A percentile compares a stretch with the other conserved stretches of the same genome.
Conservation (phyloP, 2,113 vertebrate species). For the Megaleporinus macrocephalus region DNA sequence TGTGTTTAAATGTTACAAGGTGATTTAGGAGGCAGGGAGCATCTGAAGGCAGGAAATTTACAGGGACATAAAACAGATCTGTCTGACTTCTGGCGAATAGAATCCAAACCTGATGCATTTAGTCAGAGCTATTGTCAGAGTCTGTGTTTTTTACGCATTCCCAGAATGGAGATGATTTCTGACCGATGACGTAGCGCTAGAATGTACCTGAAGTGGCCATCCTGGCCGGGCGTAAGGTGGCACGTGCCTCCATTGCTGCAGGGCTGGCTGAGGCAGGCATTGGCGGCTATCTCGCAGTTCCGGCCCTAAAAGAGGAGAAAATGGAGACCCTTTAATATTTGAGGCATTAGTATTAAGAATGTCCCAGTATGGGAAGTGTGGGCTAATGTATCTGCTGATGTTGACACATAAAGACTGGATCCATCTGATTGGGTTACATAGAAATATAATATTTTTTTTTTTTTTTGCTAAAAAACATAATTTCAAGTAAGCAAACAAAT, state of each 20-base stretch:
- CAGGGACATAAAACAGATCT: slow-evolving; percentile 40
- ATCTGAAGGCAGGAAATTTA: slow-evolving; percentile 37
- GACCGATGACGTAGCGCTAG: neutral
- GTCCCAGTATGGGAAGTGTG: no score
- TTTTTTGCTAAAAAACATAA: no score
- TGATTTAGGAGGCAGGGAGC: slow-evolving; percentile 40
- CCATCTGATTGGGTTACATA: no score
- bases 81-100: slow-evolving; percentile 17
- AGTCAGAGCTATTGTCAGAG: slow-evolving; percentile 17
- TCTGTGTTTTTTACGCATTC: slow-evolving; percentile 1
- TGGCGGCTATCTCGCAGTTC: slow-evolving; percentile 89
- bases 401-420: no score
- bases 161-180: neutral
- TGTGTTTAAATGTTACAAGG: slow-evolving; percentile 49
- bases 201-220: slow-evolving; percentile 91
- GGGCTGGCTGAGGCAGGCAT: slow-evolving; percentile 91
- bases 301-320: slow-evolving; percentile 77
- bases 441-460: no score
- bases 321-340: neutral
- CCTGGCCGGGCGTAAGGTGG: slow-evolving; percentile 83
- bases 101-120: slow-evolving; percentile 19
- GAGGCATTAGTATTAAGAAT: neutral
- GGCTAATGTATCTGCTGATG: no score
- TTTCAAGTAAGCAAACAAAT: no score
- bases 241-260: slow-evolving; percentile 93